Conservation (phyloP, 1,140 invertebrate species). For the Asbolus verrucosus region DNA sequence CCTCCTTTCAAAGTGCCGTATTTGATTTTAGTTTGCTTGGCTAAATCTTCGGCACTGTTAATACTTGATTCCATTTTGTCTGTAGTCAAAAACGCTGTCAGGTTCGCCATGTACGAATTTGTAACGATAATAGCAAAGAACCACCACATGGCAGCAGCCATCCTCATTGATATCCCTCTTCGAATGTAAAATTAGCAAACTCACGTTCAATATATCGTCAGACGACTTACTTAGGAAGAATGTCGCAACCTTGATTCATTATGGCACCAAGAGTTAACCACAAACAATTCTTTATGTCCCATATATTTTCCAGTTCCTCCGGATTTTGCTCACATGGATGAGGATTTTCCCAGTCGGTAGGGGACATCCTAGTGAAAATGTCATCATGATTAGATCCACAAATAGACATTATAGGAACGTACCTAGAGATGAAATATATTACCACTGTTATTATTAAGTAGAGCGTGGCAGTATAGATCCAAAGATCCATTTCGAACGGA, state of each 20-base stretch:
- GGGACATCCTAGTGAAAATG: conserved; percentile 73
- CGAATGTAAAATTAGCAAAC: background rate
- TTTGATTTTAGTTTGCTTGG: conserved; percentile 88
- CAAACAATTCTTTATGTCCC: conserved; percentile 78
- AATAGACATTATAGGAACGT: background rate
- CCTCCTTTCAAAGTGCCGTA: conserved; percentile 82
- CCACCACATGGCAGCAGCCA: conserved; percentile 91
- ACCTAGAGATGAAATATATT: conserved; percentile 85
- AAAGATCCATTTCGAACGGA: conserved; percentile 88
- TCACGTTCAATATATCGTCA: conserved; percentile 6
- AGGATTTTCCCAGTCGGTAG: conserved; percentile 88
- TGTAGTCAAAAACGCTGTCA: conserved; percentile 93
- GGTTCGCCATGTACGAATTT: conserved; percentile 94
- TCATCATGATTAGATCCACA: too few relatives aligned
- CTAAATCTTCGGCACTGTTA: conserved; percentile 86
- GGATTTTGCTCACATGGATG: conserved; percentile 85
- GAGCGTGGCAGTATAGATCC: conserved; percentile 84
- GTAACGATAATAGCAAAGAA: conserved; percentile 95
- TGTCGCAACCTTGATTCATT: conserved; percentile 83
- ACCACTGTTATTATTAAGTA: conserved; percentile 86
- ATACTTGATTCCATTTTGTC: conserved; percentile 86
- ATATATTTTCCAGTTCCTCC: conserved; percentile 81
- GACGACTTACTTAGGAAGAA: conserved; percentile 77
- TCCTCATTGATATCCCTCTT: conserved; percentile 78
- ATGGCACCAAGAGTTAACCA: conserved; percentile 84